Conservation (phyloP, 2,797 vertebrate genomes). For the Vireo griseus region DNA sequence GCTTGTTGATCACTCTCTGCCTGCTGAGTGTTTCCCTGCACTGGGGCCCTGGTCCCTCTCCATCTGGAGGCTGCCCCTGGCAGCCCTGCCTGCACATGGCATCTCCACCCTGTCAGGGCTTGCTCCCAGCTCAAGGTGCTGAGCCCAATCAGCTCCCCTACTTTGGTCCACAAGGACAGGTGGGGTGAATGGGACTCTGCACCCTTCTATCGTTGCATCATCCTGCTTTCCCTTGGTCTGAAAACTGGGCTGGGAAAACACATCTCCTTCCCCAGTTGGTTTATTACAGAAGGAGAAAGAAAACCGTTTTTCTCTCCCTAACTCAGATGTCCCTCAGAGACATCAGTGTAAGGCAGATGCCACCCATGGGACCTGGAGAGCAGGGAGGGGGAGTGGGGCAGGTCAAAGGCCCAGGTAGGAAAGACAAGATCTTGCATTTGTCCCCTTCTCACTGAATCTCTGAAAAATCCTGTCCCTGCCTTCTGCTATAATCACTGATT, state of each 20-base stretch:
- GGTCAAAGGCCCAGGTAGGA: too few relatives aligned
- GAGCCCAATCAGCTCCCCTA: not conserved
- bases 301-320: not conserved
- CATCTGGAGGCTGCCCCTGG: accelerated
- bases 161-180: not conserved
- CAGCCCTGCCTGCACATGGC: not conserved
- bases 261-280: not conserved
- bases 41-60: too few relatives aligned
- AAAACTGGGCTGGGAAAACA: not conserved
- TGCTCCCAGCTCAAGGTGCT: not conserved
- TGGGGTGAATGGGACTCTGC: not conserved
- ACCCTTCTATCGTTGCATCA: accelerated
- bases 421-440: not conserved
- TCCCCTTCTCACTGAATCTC: not conserved
- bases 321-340: not conserved
- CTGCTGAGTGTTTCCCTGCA: accelerated
- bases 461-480: not conserved
- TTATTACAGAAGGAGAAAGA: not conserved
- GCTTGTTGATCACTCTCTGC: not conserved
- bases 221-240: not conserved
- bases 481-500: slow-evolving; percentile 31
- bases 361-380: not conserved
- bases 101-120: not conserved
- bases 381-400: not conserved
- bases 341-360: accelerated